Evolutionary conservation across 2,113 vertebrate genomes (phyloP).

Genomic region (Seriola aureovittata): DNA sequence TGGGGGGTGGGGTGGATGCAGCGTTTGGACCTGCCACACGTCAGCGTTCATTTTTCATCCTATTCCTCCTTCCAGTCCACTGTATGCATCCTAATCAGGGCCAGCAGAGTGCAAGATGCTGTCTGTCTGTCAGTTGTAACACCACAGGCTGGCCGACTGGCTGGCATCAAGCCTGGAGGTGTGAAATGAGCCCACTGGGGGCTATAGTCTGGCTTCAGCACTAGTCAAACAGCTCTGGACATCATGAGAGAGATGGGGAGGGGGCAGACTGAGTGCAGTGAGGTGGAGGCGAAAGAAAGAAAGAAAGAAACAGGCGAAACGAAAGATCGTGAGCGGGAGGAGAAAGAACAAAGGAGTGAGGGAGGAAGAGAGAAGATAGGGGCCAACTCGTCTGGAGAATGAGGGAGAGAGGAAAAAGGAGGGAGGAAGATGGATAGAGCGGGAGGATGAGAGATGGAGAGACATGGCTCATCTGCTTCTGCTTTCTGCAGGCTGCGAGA

Average conservation of each 20-base stretch:
- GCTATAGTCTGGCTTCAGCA: slow-evolving; percentile 68
- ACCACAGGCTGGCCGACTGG: slow-evolving; percentile 42
- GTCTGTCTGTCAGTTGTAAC: slow-evolving; percentile 64
- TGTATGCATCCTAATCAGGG: slow-evolving; percentile 64
- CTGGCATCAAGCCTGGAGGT: slow-evolving; percentile 61
- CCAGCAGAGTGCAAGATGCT: slow-evolving; percentile 40
- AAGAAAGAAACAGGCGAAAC: slow-evolving; percentile 27
- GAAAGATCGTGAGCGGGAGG: slow-evolving; percentile 30
- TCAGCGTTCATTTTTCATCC: slow-evolving; percentile 15
- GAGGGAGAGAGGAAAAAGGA: slow-evolving; percentile 41
- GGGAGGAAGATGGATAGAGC: slow-evolving; percentile 63
- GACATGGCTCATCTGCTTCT: slow-evolving; percentile 82
- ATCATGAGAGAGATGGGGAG: slow-evolving; percentile 42
- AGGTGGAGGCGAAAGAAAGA: slow-evolving; percentile 36
- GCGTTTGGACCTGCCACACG: slow-evolving; percentile 42
- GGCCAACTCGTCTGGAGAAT: slow-evolving; percentile 58
- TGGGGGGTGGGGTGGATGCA: neutral
- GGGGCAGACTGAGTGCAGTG: slow-evolving; percentile 21
- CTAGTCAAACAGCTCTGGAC: slow-evolving; percentile 66
- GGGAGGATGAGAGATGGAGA: slow-evolving; percentile 66
- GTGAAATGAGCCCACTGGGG: slow-evolving; percentile 72
- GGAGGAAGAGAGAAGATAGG: slow-evolving; percentile 40
- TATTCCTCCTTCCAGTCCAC: slow-evolving; percentile 21
- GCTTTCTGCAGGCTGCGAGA: slow-evolving; percentile 72
- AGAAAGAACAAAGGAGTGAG: slow-evolving; percentile 66